Base-by-base conservation (phyloP, 2,113 vertebrate genomes). In the Cyanoramphus novaezelandiae region DNA sequence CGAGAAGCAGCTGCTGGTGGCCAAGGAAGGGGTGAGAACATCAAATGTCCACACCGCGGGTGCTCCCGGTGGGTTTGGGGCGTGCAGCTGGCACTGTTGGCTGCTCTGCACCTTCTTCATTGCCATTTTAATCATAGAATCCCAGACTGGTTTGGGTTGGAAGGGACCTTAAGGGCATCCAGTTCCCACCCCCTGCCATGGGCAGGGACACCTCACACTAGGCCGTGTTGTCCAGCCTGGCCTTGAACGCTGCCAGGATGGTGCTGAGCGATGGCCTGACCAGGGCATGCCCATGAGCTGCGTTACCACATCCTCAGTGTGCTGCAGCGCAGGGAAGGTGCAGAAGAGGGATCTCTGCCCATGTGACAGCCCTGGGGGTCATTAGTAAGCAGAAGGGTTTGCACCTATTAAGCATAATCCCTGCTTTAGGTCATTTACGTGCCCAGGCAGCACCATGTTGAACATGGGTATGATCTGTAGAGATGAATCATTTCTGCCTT, bases 11-110 rank as follows among this genome's bases (percentile, higher is more conserved):
- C 99, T 99, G 77, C 98, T 99, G 82, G 96, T 99, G 97, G 99
- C 99, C 96, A 99, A 99, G 97, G 99, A 99, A 81, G 99, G 99
- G 98, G 99, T 99, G 91, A 98, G 99, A 63, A 27, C 6, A 33
- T 10, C 18, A 6, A 6, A 13, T 2, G 0, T 27, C 35, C 17
- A 3, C 2, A 1, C 37, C 31, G 67, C 7, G 2, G 9, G 11
- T 12, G 49, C 4, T 3, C 17, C 14, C 28, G 15, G 27, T 5
- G 15, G 52, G 8, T 16, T 4, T n/a, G 37, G 53, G 81, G 46
- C 13, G 1, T 1, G 13, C 9, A 41, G 18, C 15, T 31, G 17
- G 27, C 7, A 3, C 33, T 8, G 31, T 0, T 46, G 21, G 4
- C 17, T 33, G 24, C 46, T 88, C 75, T 49, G 44, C 25, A 19